Percentiles rank a stretch among this genome's conserved stretches.
phyloP scores from a whole-genome alignment of 2,888 invertebrate species.

The Lobophora halterata region DNA sequence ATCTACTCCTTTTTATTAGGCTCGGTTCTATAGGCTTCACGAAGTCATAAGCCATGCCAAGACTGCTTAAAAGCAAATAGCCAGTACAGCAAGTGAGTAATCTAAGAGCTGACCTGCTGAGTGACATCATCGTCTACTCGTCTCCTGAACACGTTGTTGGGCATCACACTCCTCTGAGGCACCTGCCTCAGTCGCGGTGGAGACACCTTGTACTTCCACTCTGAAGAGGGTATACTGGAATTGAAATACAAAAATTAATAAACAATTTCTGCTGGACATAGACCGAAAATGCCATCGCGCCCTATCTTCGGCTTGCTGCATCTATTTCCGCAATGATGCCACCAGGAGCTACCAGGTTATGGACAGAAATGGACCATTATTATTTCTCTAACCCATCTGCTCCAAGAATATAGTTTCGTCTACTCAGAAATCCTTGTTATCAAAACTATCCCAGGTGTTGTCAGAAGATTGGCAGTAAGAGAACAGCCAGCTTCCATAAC shows the following conservation, averaged over 20 bases:
- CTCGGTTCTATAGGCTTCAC: too few relatives aligned
- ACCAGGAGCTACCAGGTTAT: too few relatives aligned
- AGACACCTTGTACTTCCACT: conserved; percentile 60
- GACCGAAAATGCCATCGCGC: not conserved
- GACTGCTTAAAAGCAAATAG: too few relatives aligned
- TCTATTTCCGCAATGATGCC: too few relatives aligned
- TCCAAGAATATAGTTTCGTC: too few relatives aligned
- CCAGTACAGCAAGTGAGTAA: too few relatives aligned
- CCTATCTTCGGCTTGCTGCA: too few relatives aligned
- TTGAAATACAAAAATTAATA: conserved; percentile 1
- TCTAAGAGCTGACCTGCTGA: conserved; percentile 58
- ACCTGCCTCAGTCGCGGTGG: conserved; percentile 62
- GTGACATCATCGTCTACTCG: conserved; percentile 67
- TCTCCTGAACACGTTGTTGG: conserved; percentile 65
- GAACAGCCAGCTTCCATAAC: conserved; percentile 87
- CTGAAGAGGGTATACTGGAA: conserved; percentile 64
- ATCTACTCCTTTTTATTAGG: too few relatives aligned
- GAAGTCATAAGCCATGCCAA: too few relatives aligned
- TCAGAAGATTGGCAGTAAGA: conserved; percentile 82
- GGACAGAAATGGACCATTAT: too few relatives aligned
- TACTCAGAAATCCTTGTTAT: too few relatives aligned
- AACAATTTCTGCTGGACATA: not conserved
- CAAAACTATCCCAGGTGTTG: conserved; percentile 39
- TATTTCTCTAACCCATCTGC: too few relatives aligned
- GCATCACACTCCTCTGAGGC: conserved; percentile 61